Conservation (phyloP, 2,797 vertebrate species). For the Ficedula albicollis region DNA sequence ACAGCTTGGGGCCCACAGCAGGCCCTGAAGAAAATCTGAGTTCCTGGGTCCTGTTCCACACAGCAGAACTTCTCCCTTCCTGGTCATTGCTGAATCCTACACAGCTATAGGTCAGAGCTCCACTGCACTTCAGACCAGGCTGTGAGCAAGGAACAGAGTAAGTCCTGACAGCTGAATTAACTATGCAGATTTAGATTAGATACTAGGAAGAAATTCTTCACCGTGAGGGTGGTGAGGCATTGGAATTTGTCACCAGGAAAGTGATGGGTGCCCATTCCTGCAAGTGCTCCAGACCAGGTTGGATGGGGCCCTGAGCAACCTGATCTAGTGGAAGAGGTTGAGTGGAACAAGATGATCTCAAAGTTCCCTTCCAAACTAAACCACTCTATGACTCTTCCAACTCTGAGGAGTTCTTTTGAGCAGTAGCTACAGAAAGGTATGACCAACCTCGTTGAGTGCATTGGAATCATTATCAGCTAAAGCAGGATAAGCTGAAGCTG, state of each 20-base stretch:
- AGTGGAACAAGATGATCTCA: background rate
- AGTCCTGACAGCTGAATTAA: background rate
- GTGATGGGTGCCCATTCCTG: background rate
- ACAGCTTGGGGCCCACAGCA: background rate
- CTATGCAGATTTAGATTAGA: background rate
- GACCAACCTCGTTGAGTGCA: background rate
- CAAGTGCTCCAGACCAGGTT: background rate
- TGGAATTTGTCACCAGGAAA: background rate
- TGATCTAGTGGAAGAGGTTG: background rate
- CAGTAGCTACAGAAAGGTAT: background rate
- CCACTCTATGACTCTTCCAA: background rate
- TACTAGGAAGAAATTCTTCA: background rate
- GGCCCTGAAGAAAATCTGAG: background rate
- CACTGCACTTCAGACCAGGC: background rate
- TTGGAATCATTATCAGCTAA: background rate
- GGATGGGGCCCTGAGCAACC: background rate
- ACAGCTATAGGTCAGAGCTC: background rate
- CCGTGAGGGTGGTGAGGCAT: background rate
- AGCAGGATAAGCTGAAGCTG: background rate
- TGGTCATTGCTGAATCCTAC: rapidly evolving
- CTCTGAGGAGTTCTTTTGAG: background rate
- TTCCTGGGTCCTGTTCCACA: background rate
- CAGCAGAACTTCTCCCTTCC: background rate
- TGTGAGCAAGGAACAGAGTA: background rate
- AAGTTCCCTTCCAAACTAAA: background rate